A percentile compares a stretch with the other conserved stretches of the same genome.
These are phyloP conservation scores for Melipona beecheii DNA, from an alignment of 2,888 invertebrate species.

Conservation along the genomic window DNA sequence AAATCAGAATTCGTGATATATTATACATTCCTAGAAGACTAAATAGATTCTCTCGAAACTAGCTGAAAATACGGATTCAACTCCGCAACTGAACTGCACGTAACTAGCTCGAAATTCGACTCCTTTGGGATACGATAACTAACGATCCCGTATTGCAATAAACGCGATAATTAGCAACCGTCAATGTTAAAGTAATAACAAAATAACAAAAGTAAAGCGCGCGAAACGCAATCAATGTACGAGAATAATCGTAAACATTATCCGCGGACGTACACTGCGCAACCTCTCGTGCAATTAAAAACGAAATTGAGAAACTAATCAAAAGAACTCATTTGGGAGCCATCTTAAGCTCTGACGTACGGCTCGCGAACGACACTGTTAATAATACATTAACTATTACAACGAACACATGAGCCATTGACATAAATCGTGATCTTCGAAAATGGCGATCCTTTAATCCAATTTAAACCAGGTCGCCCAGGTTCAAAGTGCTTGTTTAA, in stretches of 20 bases:
- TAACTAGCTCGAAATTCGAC: not conserved
- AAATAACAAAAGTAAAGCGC: not conserved
- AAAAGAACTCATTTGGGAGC: slow-evolving; percentile 1
- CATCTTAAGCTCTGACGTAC: not conserved
- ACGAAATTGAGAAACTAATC: slow-evolving; percentile 15
- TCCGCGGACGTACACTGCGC: not conserved
- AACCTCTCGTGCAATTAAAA: not conserved
- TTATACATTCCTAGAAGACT: not conserved
- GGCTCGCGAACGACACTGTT: not conserved
- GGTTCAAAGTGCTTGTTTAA: not conserved
- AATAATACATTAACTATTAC: slow-evolving; percentile 8
- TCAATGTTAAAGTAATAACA: not conserved
- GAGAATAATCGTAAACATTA: not conserved
- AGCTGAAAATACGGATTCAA: not conserved
- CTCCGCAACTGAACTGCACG: not conserved
- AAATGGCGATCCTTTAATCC: not conserved
- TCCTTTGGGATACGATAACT: slow-evolving; percentile 13
- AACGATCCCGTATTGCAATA: slow-evolving; percentile 1
- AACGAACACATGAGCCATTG: not conserved
- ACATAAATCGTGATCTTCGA: not conserved
- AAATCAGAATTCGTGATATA: not conserved
- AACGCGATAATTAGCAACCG: slow-evolving; percentile 6
- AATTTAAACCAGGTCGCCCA: not conserved
- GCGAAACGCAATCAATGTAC: not conserved
- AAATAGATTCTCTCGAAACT: not conserved